These are phyloP conservation scores for Philonicus albiceps DNA, from an alignment of 2,888 invertebrate species.

Conservation along the genomic window DNA sequence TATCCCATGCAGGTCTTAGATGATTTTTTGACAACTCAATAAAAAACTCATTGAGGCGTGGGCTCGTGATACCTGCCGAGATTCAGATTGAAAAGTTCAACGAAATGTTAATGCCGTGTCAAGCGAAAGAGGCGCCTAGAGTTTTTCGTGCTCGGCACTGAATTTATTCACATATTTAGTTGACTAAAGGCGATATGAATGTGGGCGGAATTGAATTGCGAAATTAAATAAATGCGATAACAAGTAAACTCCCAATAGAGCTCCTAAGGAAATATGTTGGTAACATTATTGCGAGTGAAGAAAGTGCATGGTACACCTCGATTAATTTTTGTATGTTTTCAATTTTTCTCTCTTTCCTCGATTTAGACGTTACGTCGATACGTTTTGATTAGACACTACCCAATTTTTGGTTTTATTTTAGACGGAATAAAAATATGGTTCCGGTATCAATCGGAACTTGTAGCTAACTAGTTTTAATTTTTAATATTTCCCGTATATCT, in stretches of 20 bases:
- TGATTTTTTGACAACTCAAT: neutral
- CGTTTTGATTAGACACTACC: neutral
- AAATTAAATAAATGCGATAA: neutral
- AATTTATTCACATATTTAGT: neutral
- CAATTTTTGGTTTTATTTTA: neutral
- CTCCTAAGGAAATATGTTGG: neutral
- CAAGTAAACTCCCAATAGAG: neutral
- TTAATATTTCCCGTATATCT: too few species aligned
- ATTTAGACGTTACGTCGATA: neutral
- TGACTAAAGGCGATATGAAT: neutral
- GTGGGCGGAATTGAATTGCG: slow-evolving; percentile 9
- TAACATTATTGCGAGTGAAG: neutral
- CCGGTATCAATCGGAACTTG: neutral
- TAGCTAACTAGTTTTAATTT: neutral
- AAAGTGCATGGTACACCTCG: neutral
- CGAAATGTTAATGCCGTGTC: neutral
- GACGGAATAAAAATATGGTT: neutral
- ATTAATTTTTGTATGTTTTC: neutral
- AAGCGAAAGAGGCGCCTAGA: neutral
- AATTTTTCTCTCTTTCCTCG: neutral
- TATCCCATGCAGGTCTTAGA: neutral
- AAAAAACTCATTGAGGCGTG: neutral
- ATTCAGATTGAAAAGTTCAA: neutral
- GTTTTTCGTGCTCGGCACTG: neutral
- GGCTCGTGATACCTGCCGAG: neutral